These are phyloP conservation scores for Hypercompe scribonia DNA, from an alignment of 2,888 invertebrate genomes.

Conservation along the genomic window DNA sequence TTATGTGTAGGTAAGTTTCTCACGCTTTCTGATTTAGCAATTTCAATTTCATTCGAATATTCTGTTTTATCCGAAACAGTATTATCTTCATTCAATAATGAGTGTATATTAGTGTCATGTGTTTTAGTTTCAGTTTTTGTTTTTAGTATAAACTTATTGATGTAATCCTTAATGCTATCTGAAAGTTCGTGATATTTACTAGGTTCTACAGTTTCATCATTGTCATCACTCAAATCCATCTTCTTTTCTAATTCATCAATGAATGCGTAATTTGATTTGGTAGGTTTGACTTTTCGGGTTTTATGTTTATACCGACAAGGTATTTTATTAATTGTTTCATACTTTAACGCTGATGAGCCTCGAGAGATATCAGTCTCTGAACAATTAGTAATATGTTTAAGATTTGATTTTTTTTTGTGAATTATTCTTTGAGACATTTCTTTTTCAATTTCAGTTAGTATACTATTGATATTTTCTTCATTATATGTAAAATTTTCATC, in stretches of 20 bases:
- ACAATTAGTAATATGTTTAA: background rate
- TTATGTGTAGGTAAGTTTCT: background rate
- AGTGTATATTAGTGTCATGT: conserved; percentile 38
- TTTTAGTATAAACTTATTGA: conserved; percentile 67
- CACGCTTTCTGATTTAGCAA: conserved; percentile 4
- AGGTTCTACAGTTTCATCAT: conserved; percentile 34
- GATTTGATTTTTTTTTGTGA: background rate
- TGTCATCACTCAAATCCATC: conserved; percentile 54
- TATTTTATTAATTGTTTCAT: background rate
- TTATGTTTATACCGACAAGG: conserved; percentile 4
- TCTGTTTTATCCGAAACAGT: background rate
- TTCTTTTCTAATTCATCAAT: conserved; percentile 69
- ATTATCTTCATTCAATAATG: conserved; percentile 37
- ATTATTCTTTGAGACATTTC: conserved; percentile 62
- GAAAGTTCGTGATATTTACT: conserved; percentile 62
- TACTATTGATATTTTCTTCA: conserved; percentile 63
- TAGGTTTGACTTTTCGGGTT: conserved; percentile 35
- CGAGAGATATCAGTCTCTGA: background rate
- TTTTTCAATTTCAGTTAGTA: conserved; percentile 73
- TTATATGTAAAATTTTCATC: conserved; percentile 61
- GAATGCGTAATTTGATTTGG: conserved; percentile 67
- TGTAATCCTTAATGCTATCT: conserved; percentile 66
- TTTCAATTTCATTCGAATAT: conserved; percentile 15
- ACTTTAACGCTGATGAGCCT: background rate
- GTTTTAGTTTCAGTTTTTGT: conserved; percentile 38